Percentiles rank a stretch among this genome's conserved stretches.
These are phyloP conservation scores for Ochropleura plecta DNA, from an alignment of 2,888 invertebrate species.

Conservation along the genomic window DNA sequence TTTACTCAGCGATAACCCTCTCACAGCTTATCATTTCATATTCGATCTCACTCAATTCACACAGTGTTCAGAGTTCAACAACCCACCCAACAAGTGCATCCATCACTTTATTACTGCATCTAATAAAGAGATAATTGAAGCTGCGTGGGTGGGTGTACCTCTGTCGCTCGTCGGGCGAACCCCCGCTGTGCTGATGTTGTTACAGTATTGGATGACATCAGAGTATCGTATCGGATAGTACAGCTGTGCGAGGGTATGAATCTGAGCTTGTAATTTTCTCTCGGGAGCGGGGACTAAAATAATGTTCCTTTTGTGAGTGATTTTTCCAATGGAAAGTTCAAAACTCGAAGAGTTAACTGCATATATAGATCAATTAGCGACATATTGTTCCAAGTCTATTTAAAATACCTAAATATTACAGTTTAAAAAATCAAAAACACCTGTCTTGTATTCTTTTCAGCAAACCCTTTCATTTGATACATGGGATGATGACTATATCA, in stretches of 20 bases:
- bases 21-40: conserved; percentile 2
- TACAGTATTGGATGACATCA: conserved; percentile 50
- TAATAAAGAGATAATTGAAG: conserved; percentile 74
- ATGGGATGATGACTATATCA: no score
- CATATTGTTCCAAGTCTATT: no score
- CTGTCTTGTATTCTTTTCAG: no score
- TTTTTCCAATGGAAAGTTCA: background rate
- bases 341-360: no score
- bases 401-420: no score
- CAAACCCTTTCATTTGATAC: no score
- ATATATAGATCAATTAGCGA: no score
- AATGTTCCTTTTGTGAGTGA: background rate
- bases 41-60: conserved; percentile 13
- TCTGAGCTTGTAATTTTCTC: conserved; percentile 21
- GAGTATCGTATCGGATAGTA: conserved; percentile 13
- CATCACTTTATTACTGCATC: conserved; percentile 69
- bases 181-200: conserved; percentile 27
- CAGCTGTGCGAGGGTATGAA: conserved; percentile 6
- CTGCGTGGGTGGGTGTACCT: conserved; percentile 66
- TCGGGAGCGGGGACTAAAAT: conserved; percentile 10
- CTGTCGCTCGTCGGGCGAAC: conserved; percentile 31
- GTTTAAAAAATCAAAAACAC: no score
- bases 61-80: conserved; percentile 61
- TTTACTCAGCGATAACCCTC: background rate
- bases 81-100: conserved; percentile 65